These are phyloP conservation scores for Leistus spinibarbis DNA, from an alignment of 2,888 invertebrate species.

Conservation along the genomic window DNA sequence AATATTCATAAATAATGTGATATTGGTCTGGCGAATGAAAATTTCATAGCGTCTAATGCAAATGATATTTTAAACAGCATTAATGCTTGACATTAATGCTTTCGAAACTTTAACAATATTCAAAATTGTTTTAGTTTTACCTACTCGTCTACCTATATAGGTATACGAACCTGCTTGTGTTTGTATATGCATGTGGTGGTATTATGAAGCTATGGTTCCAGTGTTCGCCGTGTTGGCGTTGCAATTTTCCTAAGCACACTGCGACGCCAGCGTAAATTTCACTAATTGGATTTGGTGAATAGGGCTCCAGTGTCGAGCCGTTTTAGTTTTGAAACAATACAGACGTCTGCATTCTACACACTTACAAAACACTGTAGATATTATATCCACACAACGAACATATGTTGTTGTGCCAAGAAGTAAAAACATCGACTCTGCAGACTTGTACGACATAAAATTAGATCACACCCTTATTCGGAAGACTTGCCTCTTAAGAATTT, in stretches of 20 bases:
- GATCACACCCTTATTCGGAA: no score
- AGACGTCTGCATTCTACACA: constrained; percentile 24
- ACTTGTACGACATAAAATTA: neutral
- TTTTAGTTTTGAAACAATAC: constrained; percentile 35
- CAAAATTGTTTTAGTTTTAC: constrained; percentile 30
- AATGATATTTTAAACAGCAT: neutral
- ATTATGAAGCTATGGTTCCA: neutral
- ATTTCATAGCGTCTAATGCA: neutral
- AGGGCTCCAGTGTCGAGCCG: constrained; percentile 4
- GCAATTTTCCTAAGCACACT: constrained; percentile 35
- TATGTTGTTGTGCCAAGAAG: neutral
- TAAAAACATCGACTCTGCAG: neutral
- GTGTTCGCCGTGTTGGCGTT: constrained; percentile 15
- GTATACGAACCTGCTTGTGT: constrained; percentile 17
- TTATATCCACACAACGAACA: neutral
- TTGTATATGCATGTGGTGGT: neutral
- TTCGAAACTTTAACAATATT: constrained; percentile 22
- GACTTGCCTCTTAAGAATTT: no score
- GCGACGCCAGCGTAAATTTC: constrained; percentile 34
- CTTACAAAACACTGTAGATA: neutral
- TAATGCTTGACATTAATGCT: constrained; percentile 10
- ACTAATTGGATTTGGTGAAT: constrained; percentile 37
- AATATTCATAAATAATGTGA: neutral
- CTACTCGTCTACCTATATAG: constrained; percentile 12
- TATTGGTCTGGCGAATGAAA: neutral